These are phyloP conservation scores for Spinibarbus caldwelli DNA, from an alignment of 2,797 vertebrate genomes.

Conservation along the genomic window DNA sequence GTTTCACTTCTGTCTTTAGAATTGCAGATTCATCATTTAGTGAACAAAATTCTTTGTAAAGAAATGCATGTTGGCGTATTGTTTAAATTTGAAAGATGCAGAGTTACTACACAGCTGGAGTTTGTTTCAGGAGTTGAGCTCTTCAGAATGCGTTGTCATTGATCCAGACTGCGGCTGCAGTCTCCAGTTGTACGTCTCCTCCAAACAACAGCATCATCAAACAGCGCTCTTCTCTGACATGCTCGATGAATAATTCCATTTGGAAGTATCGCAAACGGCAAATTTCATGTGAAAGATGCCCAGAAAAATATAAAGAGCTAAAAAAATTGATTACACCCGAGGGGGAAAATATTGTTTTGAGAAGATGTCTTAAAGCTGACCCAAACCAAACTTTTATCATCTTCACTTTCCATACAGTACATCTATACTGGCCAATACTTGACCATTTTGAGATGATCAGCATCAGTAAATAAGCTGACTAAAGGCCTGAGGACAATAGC, in stretches of 20 bases:
- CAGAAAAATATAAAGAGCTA: conserved; percentile 20
- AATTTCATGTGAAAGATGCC: conserved; percentile 23
- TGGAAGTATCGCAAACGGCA: conserved; percentile 21
- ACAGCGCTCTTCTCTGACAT: conserved; percentile 14
- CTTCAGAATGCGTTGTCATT: conserved; percentile 17
- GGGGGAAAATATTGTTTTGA: not conserved
- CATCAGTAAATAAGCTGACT: not conserved
- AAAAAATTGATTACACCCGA: conserved; percentile 22
- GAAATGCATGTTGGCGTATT: not conserved
- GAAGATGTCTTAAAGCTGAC: not conserved
- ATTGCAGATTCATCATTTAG: not conserved
- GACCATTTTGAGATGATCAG: not conserved
- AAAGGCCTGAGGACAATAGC: not conserved
- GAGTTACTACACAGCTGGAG: not conserved
- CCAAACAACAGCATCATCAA: conserved; percentile 43
- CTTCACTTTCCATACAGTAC: not conserved
- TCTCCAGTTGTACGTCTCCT: not conserved
- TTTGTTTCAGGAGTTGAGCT: too few species aligned
- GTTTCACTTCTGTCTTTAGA: not conserved
- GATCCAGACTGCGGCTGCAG: conserved; percentile 1
- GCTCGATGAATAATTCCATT: conserved; percentile 49
- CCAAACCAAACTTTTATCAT: not conserved
- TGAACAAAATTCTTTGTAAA: not conserved
- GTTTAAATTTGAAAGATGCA: not conserved
- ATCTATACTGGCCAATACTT: not conserved